Percentiles rank a stretch among this genome's conserved stretches.
phyloP scores from a whole-genome alignment of 2,113 vertebrate species.

The Microtus montanus region DNA sequence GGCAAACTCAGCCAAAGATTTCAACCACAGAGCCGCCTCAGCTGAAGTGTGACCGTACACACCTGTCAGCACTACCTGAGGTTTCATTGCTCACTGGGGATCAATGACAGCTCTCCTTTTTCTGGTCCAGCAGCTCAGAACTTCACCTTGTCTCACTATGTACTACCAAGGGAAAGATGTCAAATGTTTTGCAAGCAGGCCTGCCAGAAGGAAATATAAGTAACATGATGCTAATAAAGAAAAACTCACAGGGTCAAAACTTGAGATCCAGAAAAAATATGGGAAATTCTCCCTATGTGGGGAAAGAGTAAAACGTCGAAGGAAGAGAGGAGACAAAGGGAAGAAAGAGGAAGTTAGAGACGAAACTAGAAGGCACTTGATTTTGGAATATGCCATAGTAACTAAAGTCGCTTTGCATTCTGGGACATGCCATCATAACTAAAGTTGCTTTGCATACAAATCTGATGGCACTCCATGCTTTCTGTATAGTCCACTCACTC shows the following conservation, averaged over 20 bases:
- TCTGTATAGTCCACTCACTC: neutral
- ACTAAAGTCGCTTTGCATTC: neutral
- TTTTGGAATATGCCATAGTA: fast-evolving
- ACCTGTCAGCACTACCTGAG: conserved; percentile 27
- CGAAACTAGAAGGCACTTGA: neutral
- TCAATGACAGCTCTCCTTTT: neutral
- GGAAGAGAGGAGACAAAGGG: neutral
- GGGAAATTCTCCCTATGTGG: neutral
- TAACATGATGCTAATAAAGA: neutral
- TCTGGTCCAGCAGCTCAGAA: conserved; percentile 41
- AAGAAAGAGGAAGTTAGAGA: neutral
- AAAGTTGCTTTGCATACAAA: neutral
- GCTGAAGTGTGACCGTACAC: neutral
- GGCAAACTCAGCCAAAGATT: neutral
- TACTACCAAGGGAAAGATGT: conserved; percentile 18
- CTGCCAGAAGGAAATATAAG: neutral
- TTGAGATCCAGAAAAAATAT: neutral
- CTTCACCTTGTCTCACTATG: neutral
- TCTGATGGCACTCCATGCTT: neutral
- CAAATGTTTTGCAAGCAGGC: conserved; percentile 7
- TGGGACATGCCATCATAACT: neutral
- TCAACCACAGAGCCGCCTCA: neutral
- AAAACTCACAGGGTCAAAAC: neutral
- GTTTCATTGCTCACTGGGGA: neutral
- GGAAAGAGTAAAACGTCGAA: neutral